Conservation (phyloP, 2,113 vertebrate genomes). For the Sinocyclocheilus maitianheensis region DNA sequence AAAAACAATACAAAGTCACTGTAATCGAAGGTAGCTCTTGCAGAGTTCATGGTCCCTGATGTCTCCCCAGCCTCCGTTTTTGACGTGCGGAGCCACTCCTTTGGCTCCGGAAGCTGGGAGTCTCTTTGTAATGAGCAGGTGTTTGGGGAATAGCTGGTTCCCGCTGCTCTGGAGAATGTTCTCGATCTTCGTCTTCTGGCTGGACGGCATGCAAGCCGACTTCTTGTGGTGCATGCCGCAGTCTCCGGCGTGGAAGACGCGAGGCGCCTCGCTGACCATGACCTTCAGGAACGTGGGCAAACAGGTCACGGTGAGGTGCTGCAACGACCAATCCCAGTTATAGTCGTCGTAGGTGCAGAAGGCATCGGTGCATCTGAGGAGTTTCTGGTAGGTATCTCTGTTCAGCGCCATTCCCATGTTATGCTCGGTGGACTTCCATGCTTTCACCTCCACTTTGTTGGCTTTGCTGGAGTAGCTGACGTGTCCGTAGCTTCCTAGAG, state of each 20-base stretch:
- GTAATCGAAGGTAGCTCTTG: constrained; percentile 95
- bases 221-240: constrained; percentile 99
- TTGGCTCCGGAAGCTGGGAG: constrained; percentile 81
- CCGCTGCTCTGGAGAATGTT: constrained; percentile 86
- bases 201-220: constrained; percentile 83
- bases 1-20: constrained; percentile 83
- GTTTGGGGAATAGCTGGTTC: constrained; percentile 90
- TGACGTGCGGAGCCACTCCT: constrained; percentile 90
- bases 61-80: constrained; percentile 98
- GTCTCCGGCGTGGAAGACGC: constrained; percentile 94
- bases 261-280: constrained; percentile 89
- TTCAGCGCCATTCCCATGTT: constrained; percentile 97
- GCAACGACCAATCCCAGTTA: constrained; percentile 99
- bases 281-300: constrained; percentile 96
- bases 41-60: constrained; percentile 99
- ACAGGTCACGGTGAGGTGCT: constrained; percentile 91
- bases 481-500: constrained; percentile 86
- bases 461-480: constrained; percentile 82
- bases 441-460: constrained; percentile 91
- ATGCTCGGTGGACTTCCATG: constrained; percentile 98
- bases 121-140: constrained; percentile 83
- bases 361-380: constrained; percentile 89
- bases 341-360: constrained; percentile 99
- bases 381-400: constrained; percentile 86
- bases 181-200: constrained; percentile 92